Conservation (phyloP, 2,113 vertebrate genomes). For the Tautogolabrus adspersus region DNA sequence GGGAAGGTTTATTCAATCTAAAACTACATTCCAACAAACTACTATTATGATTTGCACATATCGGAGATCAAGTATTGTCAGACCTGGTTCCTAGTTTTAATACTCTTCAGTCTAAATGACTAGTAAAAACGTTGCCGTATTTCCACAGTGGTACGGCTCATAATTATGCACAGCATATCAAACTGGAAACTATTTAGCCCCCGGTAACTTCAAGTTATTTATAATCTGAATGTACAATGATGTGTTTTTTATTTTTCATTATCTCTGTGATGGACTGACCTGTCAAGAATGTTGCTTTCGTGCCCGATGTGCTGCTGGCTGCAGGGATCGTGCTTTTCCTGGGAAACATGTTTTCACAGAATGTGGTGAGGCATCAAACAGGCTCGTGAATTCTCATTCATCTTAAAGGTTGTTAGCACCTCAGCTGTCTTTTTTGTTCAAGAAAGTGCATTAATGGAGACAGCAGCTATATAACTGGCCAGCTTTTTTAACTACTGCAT, state of each 20-base stretch:
- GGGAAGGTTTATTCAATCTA: too few species aligned
- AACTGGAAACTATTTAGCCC: not conserved
- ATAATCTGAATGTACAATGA: not conserved
- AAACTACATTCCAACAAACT: too few species aligned
- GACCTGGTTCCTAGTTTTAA: too few species aligned
- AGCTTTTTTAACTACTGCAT: too few species aligned
- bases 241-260: conserved; percentile 8
- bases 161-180: not conserved
- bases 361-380: not conserved
- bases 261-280: not conserved
- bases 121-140: not conserved
- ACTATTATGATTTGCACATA: too few species aligned
- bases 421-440: not conserved
- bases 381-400: not conserved
- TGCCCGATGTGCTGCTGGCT: not conserved
- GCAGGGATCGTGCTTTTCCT: not conserved
- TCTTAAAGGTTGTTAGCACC: not conserved
- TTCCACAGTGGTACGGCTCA: not conserved
- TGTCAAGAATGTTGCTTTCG: conserved; percentile 12
- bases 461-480: not conserved
- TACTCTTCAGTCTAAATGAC: too few species aligned
- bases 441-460: conserved; percentile 1
- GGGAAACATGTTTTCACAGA: not conserved
- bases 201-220: conserved; percentile 5
- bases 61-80: too few species aligned